These are phyloP conservation scores for Aphaenogaster floridana DNA, from an alignment of 1,140 invertebrate genomes.

Conservation along the genomic window DNA sequence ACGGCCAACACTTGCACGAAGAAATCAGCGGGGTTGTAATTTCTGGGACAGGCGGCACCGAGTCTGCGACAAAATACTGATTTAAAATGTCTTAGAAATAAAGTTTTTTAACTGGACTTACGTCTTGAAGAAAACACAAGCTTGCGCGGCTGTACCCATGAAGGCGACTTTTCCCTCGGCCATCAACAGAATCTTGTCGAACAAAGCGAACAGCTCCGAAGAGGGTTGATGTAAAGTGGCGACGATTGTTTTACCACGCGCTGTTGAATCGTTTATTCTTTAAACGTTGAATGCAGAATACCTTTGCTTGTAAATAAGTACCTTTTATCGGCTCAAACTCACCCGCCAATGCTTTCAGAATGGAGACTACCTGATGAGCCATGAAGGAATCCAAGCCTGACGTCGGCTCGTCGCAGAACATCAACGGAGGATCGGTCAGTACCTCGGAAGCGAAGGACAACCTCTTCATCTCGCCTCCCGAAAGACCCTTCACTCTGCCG, in stretches of 20 bases:
- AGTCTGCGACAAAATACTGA: conserved; percentile 86
- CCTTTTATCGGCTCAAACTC: conserved; percentile 48
- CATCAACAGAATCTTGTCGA: conserved; percentile 96
- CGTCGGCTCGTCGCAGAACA: conserved; percentile 99
- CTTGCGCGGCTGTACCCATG: conserved; percentile 93
- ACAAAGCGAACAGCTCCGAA: conserved; percentile 96
- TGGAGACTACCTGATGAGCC: conserved; percentile 95
- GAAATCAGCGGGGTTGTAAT: conserved; percentile 98
- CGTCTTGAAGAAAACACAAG: conserved; percentile 94
- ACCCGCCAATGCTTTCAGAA: conserved; percentile 92
- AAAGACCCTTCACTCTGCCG: conserved; percentile 96
- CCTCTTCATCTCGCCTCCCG: conserved; percentile 98
- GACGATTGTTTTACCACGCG: conserved; percentile 94
- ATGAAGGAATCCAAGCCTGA: conserved; percentile 95
- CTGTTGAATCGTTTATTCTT: conserved; percentile 38
- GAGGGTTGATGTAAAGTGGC: conserved; percentile 99
- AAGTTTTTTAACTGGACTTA: conserved; percentile 85
- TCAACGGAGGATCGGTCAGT: conserved; percentile 96
- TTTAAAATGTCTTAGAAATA: background rate
- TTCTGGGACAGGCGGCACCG: conserved; percentile 92
- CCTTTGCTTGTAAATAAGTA: background rate
- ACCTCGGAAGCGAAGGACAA: conserved; percentile 98
- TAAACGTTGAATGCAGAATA: background rate
- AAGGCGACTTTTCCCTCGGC: conserved; percentile 97
- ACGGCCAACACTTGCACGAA: conserved; percentile 97